Base-by-base conservation (phyloP, 2,113 vertebrate species). In the Neogale vison region DNA sequence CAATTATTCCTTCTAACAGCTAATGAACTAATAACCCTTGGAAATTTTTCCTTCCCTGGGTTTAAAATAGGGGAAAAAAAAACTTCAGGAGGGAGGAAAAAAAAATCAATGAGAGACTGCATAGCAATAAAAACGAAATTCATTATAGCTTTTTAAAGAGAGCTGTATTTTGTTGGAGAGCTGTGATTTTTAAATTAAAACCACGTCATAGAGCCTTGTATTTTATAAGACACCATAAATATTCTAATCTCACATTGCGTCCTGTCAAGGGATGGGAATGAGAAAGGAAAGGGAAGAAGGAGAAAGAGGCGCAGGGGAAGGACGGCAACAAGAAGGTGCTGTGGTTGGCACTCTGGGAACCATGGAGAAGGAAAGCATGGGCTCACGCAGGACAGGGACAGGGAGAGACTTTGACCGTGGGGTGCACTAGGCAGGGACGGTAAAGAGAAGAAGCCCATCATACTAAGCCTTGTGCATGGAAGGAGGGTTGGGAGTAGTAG, bases 101-200 rank as follows among this genome's bases (percentile, higher is more conserved):
- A 86, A 86, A 67, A 94, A 96, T 94, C 96, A 97, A 93, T 96
- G 84, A 91, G 88, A 86, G 92, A 61, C 92, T 90, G 84, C 57
- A 71, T 20, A 92, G 87, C 59, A 96, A 96, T 97, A 96, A 93
- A 96, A 88, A 57, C 77, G 91, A 94, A 82, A 93, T 96, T 88
- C 95, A 97, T 97, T 79, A 97, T 12, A 93, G 61, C 83, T 97
- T 97, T 96, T 74, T 47, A 92, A 94, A 90, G 69, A 83, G 52
- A 97, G 69, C 65, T 94, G 12, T 36, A 71, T 94, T 96, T 93
- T 95, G 77, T 91, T 97, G 1, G 4, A 96, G 88, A 94, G 77
- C 71, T 96, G 67, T 93, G 52, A 77, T 96, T 97, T 96, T 93
- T 71, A 84, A 95, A 94, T 98, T 95, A 97, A 96, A 97, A 93